phyloP scores from a whole-genome alignment of 2,888 invertebrate genomes.

The Dicranocentrus wangi region DNA sequence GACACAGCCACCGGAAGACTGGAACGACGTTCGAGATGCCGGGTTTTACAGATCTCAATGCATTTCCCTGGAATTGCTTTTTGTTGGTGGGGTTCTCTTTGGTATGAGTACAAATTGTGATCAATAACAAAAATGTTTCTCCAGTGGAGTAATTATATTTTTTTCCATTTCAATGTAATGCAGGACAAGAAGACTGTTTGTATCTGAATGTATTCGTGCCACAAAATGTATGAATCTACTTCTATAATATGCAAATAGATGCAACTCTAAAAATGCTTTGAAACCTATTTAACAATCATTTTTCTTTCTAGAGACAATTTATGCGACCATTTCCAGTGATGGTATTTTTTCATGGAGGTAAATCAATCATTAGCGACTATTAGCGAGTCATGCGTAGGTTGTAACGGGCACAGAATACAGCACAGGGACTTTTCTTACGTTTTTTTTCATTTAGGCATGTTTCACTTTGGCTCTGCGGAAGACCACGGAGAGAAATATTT shows the following conservation, averaged over 20 bases:
- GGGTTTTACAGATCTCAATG: conserved; percentile 56
- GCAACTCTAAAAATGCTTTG: too few relatives aligned
- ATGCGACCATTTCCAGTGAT: conserved; percentile 33
- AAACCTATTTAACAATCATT: too few relatives aligned
- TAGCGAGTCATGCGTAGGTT: neutral
- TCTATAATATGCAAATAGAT: neutral
- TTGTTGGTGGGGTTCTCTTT: conserved; percentile 45
- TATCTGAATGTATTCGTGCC: conserved; percentile 49
- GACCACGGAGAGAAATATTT: conserved; percentile 60
- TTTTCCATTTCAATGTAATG: neutral
- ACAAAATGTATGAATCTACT: conserved; percentile 24
- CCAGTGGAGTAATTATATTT: neutral
- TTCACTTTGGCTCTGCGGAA: conserved; percentile 51
- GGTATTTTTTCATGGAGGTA: conserved; percentile 64
- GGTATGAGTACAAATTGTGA: too few relatives aligned
- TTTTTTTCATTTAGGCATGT: conserved; percentile 31
- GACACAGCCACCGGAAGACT: conserved; percentile 48
- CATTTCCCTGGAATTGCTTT: conserved; percentile 56
- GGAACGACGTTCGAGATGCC: conserved; percentile 59
- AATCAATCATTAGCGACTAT: neutral
- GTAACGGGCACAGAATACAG: too few relatives aligned
- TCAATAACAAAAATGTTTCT: too few relatives aligned
- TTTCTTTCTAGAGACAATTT: too few relatives aligned
- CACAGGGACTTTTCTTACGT: neutral
- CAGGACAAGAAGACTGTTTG: conserved; percentile 51